These are phyloP conservation scores for Saccopteryx bilineata DNA, from an alignment of 2,113 vertebrate species.

Conservation along the genomic window DNA sequence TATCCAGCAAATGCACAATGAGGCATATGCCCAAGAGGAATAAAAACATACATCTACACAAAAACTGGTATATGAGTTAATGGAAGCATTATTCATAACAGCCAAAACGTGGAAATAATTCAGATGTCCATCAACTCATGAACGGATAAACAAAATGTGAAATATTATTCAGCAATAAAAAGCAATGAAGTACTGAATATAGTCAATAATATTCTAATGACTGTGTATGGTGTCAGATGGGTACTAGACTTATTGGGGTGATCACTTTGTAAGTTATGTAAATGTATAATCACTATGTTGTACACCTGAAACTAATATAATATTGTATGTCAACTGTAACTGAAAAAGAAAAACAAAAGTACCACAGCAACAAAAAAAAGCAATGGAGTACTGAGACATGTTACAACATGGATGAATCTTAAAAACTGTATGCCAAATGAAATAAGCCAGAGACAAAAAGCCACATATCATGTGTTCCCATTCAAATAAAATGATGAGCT, in stretches of 20 bases:
- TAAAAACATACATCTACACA: background rate
- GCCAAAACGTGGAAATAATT: background rate
- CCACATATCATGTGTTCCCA: background rate
- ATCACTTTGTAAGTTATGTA: background rate
- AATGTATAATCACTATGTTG: background rate
- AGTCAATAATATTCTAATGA: background rate
- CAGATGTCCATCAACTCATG: background rate
- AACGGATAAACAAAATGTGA: background rate
- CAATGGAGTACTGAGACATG: background rate
- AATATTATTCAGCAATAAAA: background rate
- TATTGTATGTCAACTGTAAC: background rate
- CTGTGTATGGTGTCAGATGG: background rate
- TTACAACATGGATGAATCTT: background rate
- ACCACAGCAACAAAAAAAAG: background rate
- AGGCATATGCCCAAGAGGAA: background rate
- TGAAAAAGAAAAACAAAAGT: background rate
- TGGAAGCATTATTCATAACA: background rate
- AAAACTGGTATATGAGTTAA: background rate
- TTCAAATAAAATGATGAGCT: background rate
- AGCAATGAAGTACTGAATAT: background rate
- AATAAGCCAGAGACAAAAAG: slow-evolving; percentile 1
- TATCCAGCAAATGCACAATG: background rate
- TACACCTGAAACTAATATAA: background rate
- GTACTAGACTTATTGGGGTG: background rate
- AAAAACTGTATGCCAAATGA: slow-evolving; percentile 12